phyloP scores from a whole-genome alignment of 2,888 invertebrate species.

The Omphaloscelis lunosa region DNA sequence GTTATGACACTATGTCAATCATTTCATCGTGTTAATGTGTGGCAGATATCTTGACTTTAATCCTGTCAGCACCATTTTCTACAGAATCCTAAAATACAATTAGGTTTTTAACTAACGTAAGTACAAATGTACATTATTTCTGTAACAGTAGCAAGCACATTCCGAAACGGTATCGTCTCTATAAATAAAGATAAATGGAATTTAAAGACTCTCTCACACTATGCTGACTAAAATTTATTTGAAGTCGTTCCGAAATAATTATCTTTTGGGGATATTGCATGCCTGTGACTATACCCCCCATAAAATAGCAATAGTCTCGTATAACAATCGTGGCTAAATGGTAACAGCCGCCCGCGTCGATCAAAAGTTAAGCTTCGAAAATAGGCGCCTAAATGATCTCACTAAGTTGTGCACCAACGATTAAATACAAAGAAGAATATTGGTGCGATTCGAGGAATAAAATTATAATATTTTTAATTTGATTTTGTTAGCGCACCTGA shows the following conservation, averaged over 20 bases:
- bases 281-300: too few relatives aligned
- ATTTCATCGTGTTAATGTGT: background rate
- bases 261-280: background rate
- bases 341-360: too few relatives aligned
- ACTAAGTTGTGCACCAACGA: too few relatives aligned
- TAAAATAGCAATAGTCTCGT: background rate
- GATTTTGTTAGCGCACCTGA: too few relatives aligned
- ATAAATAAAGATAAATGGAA: conserved; percentile 40
- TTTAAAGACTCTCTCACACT: conserved; percentile 20
- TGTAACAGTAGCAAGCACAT: conserved; percentile 34
- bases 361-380: too few relatives aligned
- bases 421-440: too few relatives aligned
- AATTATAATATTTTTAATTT: too few relatives aligned
- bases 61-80: background rate
- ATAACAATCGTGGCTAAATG: too few relatives aligned
- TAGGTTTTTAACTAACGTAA: background rate
- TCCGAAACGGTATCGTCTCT: conserved; percentile 39
- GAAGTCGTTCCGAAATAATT: background rate
- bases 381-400: too few relatives aligned
- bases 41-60: background rate
- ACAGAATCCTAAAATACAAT: background rate
- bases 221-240: background rate
- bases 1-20: background rate
- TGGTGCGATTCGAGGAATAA: too few relatives aligned
- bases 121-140: conserved; percentile 25